A percentile compares a stretch with the other conserved stretches of the same genome.
Conservation (phyloP, 1,140 invertebrate species). For the Zaprionus vittiger region DNA sequence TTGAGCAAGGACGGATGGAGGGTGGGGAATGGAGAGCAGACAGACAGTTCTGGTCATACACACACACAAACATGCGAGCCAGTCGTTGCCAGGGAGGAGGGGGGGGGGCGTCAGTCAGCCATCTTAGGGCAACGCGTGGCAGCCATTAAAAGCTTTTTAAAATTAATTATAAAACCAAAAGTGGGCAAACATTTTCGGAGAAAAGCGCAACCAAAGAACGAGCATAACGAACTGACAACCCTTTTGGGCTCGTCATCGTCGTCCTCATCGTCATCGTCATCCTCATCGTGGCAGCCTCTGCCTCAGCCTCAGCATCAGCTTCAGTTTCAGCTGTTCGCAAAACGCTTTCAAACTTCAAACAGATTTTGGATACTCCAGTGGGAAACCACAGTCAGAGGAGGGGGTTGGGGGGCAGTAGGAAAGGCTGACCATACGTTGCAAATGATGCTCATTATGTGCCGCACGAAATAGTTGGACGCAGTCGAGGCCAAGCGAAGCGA, state of each 20-base stretch:
- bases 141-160: conserved; percentile 81
- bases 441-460: conserved; percentile 51
- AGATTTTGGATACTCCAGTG: conserved; percentile 43
- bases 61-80: not conserved
- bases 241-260: conserved; percentile 49
- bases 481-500: not conserved
- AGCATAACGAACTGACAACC: conserved; percentile 62
- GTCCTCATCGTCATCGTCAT: not conserved
- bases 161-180: conserved; percentile 81
- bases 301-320: not conserved
- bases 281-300: not conserved
- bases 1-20: not conserved
- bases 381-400: conserved; percentile 30
- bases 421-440: conserved; percentile 16
- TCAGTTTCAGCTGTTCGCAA: conserved; percentile 15
- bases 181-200: conserved; percentile 63
- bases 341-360: conserved; percentile 52
- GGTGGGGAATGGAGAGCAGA: not conserved
- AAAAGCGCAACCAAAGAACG: conserved; percentile 49
- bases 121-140: conserved; percentile 59
- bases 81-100: not conserved
- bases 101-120: conserved; percentile 1
- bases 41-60: conserved; percentile 46
- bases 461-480: conserved; percentile 45
- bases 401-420: not conserved